These are phyloP conservation scores for Urocolius indicus DNA, from an alignment of 2,113 vertebrate species.

Conservation along the genomic window DNA sequence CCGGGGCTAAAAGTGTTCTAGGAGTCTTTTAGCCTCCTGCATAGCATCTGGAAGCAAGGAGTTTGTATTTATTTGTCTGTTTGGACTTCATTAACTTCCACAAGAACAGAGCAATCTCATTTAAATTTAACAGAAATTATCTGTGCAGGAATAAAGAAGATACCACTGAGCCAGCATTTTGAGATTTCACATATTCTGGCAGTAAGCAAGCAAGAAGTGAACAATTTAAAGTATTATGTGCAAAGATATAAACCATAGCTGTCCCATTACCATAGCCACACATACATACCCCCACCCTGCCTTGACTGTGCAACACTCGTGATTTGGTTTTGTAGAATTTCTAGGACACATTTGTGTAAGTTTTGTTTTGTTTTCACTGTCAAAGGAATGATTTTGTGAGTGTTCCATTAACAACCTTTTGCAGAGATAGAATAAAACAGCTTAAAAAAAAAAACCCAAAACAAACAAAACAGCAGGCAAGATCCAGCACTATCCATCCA, in stretches of 20 bases:
- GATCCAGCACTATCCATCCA: neutral
- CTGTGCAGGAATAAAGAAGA: neutral
- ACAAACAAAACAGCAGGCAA: neutral
- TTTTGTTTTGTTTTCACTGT: neutral
- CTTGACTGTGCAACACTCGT: neutral
- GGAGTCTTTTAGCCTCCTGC: neutral
- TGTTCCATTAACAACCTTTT: neutral
- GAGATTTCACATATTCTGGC: neutral
- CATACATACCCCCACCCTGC: too few relatives aligned
- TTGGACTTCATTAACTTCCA: neutral
- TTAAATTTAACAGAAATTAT: neutral
- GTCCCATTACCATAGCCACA: neutral
- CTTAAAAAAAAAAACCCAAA: too few relatives aligned
- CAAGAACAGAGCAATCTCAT: neutral
- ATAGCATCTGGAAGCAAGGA: neutral
- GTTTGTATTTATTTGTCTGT: neutral
- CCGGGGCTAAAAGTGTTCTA: neutral
- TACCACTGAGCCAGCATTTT: neutral
- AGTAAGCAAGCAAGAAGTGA: neutral
- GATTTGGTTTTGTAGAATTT: neutral
- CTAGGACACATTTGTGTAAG: neutral
- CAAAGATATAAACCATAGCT: neutral
- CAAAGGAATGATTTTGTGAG: neutral
- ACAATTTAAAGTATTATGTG: neutral
- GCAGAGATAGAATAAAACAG: neutral